These are phyloP conservation scores for Mycetomoellerius zeteki DNA, from an alignment of 1,140 invertebrate species.

Conservation along the genomic window DNA sequence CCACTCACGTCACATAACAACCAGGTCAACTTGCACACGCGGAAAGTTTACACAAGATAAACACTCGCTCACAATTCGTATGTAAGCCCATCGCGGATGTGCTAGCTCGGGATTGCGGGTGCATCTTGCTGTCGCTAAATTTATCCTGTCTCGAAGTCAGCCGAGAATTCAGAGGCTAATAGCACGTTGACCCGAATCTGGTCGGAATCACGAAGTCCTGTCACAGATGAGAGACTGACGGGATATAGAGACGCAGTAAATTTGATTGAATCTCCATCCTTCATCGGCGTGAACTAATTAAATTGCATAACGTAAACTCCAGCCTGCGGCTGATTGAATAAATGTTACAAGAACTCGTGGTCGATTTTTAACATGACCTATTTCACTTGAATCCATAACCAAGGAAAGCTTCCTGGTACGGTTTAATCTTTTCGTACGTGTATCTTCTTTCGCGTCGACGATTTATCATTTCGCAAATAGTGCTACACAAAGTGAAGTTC, in stretches of 20 bases:
- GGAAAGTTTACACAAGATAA: slow-evolving; percentile 9
- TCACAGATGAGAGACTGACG: slow-evolving; percentile 43
- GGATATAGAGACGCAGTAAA: slow-evolving; percentile 50
- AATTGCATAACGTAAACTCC: slow-evolving; percentile 54
- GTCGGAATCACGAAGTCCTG: slow-evolving; percentile 54
- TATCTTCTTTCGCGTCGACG: background rate
- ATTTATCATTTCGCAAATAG: slow-evolving; percentile 19
- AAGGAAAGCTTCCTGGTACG: background rate
- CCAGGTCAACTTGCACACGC: background rate
- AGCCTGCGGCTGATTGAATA: slow-evolving; percentile 20
- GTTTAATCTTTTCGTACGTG: background rate
- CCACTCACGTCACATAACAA: background rate
- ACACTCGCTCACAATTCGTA: slow-evolving; percentile 20
- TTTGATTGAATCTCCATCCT: slow-evolving; percentile 44
- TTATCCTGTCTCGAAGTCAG: slow-evolving; percentile 59
- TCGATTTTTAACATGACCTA: slow-evolving; percentile 16
- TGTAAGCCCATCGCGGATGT: background rate
- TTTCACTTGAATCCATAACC: background rate
- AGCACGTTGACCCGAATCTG: slow-evolving; percentile 68
- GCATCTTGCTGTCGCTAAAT: slow-evolving; percentile 56
- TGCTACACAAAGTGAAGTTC: background rate
- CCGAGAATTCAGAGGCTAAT: slow-evolving; percentile 49
- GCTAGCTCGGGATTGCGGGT: background rate
- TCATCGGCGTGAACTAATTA: slow-evolving; percentile 59
- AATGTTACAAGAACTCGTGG: slow-evolving; percentile 23